These are phyloP conservation scores for Prunella himalayana DNA, from an alignment of 2,113 vertebrate genomes.

Conservation along the genomic window DNA sequence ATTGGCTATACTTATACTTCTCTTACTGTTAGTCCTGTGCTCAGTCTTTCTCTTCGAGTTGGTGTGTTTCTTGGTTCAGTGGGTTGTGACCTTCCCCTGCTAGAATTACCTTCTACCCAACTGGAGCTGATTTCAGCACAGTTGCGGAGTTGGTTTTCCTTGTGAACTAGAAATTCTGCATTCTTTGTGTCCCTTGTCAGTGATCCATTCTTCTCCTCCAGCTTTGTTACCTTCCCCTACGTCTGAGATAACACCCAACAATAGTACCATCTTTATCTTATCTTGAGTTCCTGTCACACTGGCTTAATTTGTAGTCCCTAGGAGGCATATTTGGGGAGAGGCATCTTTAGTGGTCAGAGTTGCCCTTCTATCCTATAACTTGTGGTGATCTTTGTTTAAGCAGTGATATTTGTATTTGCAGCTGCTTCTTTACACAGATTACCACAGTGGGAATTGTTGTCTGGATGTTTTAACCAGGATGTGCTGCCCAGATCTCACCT, in stretches of 20 bases:
- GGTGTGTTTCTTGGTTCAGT: rapidly evolving
- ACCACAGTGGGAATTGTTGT: neutral
- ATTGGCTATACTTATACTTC: neutral
- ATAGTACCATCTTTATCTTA: neutral
- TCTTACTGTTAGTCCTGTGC: neutral
- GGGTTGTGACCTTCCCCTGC: neutral
- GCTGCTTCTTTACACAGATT: neutral
- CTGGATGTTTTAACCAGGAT: neutral
- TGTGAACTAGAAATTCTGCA: neutral
- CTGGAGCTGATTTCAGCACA: neutral
- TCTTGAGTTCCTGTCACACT: neutral
- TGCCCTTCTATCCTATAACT: neutral
- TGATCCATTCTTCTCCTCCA: neutral
- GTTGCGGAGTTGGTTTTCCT: neutral
- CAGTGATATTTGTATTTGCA: neutral
- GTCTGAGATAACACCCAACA: neutral
- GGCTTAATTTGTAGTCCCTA: neutral
- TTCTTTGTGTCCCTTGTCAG: neutral
- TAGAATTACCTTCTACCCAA: neutral
- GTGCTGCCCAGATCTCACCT: neutral
- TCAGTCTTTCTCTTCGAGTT: neutral
- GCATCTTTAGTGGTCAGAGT: neutral
- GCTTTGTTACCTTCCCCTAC: neutral
- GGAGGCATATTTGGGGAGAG: neutral
- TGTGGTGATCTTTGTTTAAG: neutral